phyloP scores from a whole-genome alignment of 2,113 vertebrate species.

The Centrocercus urophasianus region DNA sequence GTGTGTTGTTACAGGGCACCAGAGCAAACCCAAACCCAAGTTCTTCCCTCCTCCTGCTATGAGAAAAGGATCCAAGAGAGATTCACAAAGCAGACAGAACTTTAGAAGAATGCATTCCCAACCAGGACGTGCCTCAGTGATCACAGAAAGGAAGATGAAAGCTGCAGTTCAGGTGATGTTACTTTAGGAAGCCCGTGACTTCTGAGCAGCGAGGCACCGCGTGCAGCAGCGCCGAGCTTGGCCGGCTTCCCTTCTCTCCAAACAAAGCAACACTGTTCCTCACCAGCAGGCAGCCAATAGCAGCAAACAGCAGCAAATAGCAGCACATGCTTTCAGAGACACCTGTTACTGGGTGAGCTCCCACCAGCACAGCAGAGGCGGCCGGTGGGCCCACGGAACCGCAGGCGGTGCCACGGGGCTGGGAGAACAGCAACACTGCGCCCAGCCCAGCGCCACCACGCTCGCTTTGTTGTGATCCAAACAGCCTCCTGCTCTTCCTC shows the following conservation, averaged over 20 bases:
- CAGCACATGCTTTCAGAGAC: slow-evolving; percentile 14
- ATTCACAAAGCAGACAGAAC: accelerated
- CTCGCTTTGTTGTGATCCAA: not conserved
- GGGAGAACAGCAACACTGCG: accelerated
- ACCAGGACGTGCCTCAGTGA: not conserved
- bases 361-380: too few relatives aligned
- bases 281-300: not conserved
- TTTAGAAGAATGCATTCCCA: not conserved
- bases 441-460: accelerated
- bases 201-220: not conserved
- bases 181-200: not conserved
- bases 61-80: not conserved
- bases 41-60: too few relatives aligned
- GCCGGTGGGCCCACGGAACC: not conserved
- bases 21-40: not conserved
- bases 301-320: not conserved
- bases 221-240: slow-evolving; percentile 11
- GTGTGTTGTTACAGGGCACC: not conserved
- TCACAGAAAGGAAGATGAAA: not conserved
- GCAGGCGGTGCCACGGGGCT: not conserved
- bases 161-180: not conserved
- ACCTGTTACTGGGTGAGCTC: not conserved
- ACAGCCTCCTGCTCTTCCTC: not conserved
- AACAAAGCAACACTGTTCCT: slow-evolving; percentile 39
- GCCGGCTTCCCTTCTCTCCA: slow-evolving; percentile 10